A percentile compares a stretch with the other conserved stretches of the same genome.
Evolutionary conservation across 2,113 vertebrate genomes (phyloP).

Genomic region (Numida meleagris): DNA sequence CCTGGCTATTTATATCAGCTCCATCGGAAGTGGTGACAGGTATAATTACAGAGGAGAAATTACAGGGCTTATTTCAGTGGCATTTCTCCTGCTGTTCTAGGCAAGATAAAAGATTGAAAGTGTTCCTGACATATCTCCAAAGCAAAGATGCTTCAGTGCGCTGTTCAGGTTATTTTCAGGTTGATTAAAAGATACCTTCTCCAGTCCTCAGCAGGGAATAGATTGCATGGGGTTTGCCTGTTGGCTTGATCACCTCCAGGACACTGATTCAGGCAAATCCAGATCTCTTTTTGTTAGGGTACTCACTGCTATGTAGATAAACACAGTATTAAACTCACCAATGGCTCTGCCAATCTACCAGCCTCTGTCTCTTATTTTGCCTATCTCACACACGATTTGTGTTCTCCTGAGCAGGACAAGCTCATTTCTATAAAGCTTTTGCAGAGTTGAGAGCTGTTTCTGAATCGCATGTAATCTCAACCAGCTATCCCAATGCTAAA

Average conservation of each 20-base stretch:
- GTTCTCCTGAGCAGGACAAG: background rate
- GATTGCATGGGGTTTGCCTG: background rate
- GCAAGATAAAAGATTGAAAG: conserved; percentile 81
- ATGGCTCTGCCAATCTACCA: background rate
- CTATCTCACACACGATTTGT: background rate
- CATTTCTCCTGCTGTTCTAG: conserved; percentile 77
- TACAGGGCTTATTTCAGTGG: conserved; percentile 78
- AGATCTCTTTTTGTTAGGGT: background rate
- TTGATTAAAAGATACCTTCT: conserved; percentile 71
- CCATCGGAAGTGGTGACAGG: conserved; percentile 80
- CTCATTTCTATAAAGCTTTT: background rate
- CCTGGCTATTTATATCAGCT: conserved; percentile 81
- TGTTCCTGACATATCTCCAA: conserved; percentile 72
- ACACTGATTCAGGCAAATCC: background rate
- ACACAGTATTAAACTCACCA: background rate
- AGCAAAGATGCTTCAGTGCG: conserved; percentile 56
- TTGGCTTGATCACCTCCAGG: background rate
- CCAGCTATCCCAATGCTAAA: background rate
- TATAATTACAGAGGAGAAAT: conserved; percentile 84
- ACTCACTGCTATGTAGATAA: background rate
- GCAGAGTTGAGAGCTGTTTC: background rate
- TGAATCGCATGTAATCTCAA: background rate
- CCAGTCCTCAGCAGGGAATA: background rate
- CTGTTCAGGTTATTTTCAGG: conserved; percentile 67
- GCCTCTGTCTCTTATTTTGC: background rate